Evolutionary conservation across 2,113 vertebrate species (phyloP), one percentile per base, ranked within the genome.

Genomic region (Leptosomus discolor): DNA sequence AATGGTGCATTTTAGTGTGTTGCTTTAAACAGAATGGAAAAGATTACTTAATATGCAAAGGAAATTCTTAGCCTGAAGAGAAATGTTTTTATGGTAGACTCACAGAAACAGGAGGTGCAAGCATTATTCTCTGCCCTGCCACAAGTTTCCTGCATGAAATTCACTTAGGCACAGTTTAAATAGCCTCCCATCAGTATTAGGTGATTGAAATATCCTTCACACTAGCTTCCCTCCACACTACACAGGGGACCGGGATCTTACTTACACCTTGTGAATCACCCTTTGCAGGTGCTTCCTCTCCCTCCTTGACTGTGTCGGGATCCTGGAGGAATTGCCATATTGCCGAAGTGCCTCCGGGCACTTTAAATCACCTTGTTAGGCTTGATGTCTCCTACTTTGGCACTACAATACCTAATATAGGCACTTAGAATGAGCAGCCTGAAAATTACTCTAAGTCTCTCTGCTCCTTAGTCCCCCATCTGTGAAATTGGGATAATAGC

Each of bases 401-500:
- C 81, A 91, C 56, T 75, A 81, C 57, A 53, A 60, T 90, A 61
- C 57, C 90, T 94, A 83, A 82, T 63, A 78, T 3, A 73, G 69
- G 74, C 90, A 93, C 92, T 95, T 64, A 82, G 70, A 96, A 53
- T 58, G 81, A 82, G 61, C 93, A 96, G 91, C 81, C 86, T 94
- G 92, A 91, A 97, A 95, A 96, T 95, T 74, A 61, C 95, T 89
- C 43, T 53, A 58, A 88, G 80, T 94, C 83, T 95, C 91, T 90
- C 80, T 85, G 69, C 86, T 94, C 80, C 61, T 92, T 85, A 82
- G 95, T 91, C 45, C 73, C 77, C 92, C 80, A 85, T 89, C 92
- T 97, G 95, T 96, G 86, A 94, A 97, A 95, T 12, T 89, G 94
- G 91, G 86, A 95, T 97, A 96, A 97, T 91, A 91, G 94, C 94